phyloP scores from a whole-genome alignment of 1,140 invertebrate genomes.

The Arctopsyche grandis region DNA sequence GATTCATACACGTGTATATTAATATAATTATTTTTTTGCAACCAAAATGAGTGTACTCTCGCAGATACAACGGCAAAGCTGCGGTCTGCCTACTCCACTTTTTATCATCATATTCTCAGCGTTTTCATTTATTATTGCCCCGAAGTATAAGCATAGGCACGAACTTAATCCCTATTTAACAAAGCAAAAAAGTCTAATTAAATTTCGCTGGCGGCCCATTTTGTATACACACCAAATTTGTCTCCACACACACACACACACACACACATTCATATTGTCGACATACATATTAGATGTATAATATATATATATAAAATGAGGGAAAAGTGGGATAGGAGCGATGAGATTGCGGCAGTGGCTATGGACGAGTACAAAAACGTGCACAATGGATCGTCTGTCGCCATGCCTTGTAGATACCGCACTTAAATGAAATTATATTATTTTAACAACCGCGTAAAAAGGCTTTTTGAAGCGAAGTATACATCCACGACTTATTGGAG shows the following conservation, averaged over 20 bases:
- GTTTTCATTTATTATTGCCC: constrained; percentile 45
- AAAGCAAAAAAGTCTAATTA: constrained; percentile 50
- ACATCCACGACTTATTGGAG: constrained; percentile 3
- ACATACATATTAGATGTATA: too few relatives aligned
- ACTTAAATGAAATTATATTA: constrained; percentile 34
- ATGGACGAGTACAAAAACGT: constrained; percentile 17
- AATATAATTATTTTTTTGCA: constrained; percentile 5
- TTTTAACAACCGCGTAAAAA: not conserved
- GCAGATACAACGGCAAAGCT: not conserved
- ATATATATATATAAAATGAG: too few relatives aligned
- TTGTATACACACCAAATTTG: constrained; percentile 34
- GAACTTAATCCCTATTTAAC: constrained; percentile 43
- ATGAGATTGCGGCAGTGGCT: not conserved
- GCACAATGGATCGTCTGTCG: constrained; percentile 27
- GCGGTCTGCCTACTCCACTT: constrained; percentile 2
- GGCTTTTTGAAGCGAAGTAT: not conserved
- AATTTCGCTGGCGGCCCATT: constrained; percentile 39
- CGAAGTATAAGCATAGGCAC: constrained; percentile 15
- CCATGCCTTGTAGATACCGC: constrained; percentile 11
- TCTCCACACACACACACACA: constrained; percentile 6
- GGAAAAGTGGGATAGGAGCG: not conserved
- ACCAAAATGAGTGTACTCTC: not conserved
- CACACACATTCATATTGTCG: too few relatives aligned
- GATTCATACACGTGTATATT: too few relatives aligned
- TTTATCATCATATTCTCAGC: constrained; percentile 40